These are phyloP conservation scores for Nerophis ophidion DNA, from an alignment of 2,113 vertebrate genomes.

Conservation along the genomic window DNA sequence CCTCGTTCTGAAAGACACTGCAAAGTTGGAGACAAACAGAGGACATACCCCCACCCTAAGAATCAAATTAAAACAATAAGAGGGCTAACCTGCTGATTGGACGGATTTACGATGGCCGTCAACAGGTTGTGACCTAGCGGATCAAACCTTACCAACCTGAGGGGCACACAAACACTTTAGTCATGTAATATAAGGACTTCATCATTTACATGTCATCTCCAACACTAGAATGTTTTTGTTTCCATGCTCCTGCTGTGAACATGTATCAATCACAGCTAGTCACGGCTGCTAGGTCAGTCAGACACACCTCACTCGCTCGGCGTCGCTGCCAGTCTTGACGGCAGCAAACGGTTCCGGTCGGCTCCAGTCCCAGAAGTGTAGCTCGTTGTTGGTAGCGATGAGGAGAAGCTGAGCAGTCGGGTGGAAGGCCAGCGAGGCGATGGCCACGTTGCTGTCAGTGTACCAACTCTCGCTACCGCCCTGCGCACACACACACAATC, in stretches of 20 bases:
- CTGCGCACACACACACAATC: slow-evolving; percentile 53
- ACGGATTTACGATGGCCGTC: slow-evolving; percentile 96
- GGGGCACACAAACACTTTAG: slow-evolving; percentile 7
- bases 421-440: slow-evolving; percentile 96
- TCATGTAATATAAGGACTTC: no score
- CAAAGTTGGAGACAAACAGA: background rate
- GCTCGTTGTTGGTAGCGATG: slow-evolving; percentile 96
- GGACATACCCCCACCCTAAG: background rate
- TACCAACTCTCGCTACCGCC: slow-evolving; percentile 99
- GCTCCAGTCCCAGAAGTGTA: slow-evolving; percentile 99
- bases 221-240: no score
- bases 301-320: slow-evolving; percentile 87
- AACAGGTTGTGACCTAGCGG: slow-evolving; percentile 96
- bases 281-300: background rate
- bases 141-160: slow-evolving; percentile 95
- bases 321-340: slow-evolving; percentile 95
- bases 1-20: slow-evolving; percentile 77
- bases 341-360: slow-evolving; percentile 94
- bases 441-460: slow-evolving; percentile 95
- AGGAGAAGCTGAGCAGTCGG: slow-evolving; percentile 96
- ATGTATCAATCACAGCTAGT: background rate
- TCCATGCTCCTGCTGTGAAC: no score
- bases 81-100: slow-evolving; percentile 88
- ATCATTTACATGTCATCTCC: no score
- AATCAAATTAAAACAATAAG: background rate